A percentile compares a stretch with the other conserved stretches of the same genome.
phyloP scores from a whole-genome alignment of 2,113 vertebrate species.

The Zosterops japonicus region DNA sequence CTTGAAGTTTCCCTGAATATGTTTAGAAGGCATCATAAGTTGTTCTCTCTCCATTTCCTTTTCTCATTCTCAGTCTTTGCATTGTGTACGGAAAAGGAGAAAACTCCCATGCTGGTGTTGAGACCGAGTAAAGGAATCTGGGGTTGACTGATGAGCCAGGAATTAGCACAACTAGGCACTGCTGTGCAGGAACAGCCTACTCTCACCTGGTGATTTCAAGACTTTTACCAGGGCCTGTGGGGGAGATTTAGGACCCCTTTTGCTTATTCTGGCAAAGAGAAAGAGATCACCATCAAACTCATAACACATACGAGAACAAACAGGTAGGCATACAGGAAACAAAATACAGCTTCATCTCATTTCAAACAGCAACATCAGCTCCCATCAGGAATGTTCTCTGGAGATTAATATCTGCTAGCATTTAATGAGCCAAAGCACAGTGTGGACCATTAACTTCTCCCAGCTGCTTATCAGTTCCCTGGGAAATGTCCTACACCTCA shows the following conservation, averaged over 20 bases:
- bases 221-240: not conserved
- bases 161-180: not conserved
- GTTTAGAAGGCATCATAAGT: not conserved
- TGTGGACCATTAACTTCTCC: slow-evolving; percentile 48
- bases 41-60: not conserved
- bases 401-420: slow-evolving; percentile 6
- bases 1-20: not conserved
- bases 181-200: not conserved
- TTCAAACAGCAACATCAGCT: not conserved
- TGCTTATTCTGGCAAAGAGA: not conserved
- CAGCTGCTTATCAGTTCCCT: not conserved
- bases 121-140: not conserved
- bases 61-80: not conserved
- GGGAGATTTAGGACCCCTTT: not conserved
- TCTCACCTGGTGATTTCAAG: not conserved
- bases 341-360: not conserved
- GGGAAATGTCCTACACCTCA: slow-evolving; percentile 34
- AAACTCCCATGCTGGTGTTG: not conserved
- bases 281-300: not conserved
- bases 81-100: not conserved
- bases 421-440: slow-evolving; percentile 51
- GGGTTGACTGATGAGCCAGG: not conserved
- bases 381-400: slow-evolving; percentile 18
- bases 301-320: not conserved
- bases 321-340: not conserved